These are phyloP conservation scores for Tribolium madens DNA, from an alignment of 1,140 invertebrate species.

Conservation along the genomic window DNA sequence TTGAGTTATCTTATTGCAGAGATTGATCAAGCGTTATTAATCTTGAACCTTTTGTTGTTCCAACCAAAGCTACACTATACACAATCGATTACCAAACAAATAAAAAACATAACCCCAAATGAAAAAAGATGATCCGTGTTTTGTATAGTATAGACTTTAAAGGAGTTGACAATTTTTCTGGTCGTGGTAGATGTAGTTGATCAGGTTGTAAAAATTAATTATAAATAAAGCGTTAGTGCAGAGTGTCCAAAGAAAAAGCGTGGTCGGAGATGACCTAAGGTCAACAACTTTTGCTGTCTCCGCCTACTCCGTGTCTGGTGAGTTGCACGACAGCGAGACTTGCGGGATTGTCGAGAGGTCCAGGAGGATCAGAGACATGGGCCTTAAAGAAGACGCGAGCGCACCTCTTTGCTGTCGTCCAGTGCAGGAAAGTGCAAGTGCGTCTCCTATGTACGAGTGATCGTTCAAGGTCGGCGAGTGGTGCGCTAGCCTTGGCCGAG, in stretches of 20 bases:
- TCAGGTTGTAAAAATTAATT: constrained; percentile 44
- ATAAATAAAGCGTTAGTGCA: constrained; percentile 55
- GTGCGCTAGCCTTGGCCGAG: constrained; percentile 57
- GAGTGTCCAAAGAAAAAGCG: constrained; percentile 49
- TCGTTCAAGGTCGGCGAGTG: constrained; percentile 63
- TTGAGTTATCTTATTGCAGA: constrained; percentile 49
- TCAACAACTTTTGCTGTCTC: constrained; percentile 65
- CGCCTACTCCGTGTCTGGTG: constrained; percentile 63
- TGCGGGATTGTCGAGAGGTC: constrained; percentile 45
- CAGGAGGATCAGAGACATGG: constrained; percentile 43
- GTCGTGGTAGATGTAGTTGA: not conserved
- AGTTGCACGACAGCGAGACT: constrained; percentile 58
- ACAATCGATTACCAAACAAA: not conserved
- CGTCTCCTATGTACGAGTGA: constrained; percentile 58
- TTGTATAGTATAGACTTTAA: no score
- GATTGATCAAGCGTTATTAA: constrained; percentile 42
- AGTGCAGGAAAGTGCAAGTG: constrained; percentile 64
- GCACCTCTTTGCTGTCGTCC: constrained; percentile 40
- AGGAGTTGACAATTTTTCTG: not conserved
- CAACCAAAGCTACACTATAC: not conserved
- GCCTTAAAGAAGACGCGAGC: constrained; percentile 43
- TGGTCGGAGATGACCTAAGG: constrained; percentile 63
- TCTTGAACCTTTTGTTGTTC: constrained; percentile 14
- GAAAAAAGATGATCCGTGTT: not conserved
- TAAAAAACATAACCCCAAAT: not conserved